Evolutionary conservation across 1,140 invertebrate species (phyloP).

Genomic region (Phthorimaea operculella): DNA sequence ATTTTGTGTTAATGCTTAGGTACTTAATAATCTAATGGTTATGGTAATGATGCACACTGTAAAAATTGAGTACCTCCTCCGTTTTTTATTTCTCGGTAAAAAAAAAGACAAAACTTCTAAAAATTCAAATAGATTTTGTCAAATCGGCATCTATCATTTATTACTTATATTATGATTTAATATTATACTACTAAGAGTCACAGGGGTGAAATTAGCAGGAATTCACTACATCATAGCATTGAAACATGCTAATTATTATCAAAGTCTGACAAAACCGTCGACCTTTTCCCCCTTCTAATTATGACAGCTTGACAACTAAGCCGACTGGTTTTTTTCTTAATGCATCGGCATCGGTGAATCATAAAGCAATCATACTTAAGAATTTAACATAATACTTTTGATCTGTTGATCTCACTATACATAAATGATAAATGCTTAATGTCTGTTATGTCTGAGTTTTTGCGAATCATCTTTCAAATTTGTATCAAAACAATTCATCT

Average conservation of each 20-base stretch:
- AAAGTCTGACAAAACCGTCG: neutral
- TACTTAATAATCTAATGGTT: neutral
- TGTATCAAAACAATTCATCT: neutral
- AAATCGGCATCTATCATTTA: too few relatives aligned
- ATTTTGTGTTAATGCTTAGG: neutral
- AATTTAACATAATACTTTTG: slow-evolving; percentile 3
- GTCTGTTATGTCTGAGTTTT: neutral
- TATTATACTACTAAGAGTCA: too few relatives aligned
- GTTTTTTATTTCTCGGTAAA: too few relatives aligned
- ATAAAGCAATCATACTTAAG: slow-evolving; percentile 4
- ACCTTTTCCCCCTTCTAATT: slow-evolving; percentile 15
- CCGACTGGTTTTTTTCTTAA: neutral
- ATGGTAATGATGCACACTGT: too few relatives aligned
- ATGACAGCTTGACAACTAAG: slow-evolving; percentile 18
- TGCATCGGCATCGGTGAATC: slow-evolving; percentile 2
- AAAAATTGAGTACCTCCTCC: too few relatives aligned
- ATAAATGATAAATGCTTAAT: neutral
- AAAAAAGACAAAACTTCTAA: too few relatives aligned
- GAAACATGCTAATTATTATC: neutral
- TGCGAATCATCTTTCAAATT: neutral
- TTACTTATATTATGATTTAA: too few relatives aligned
- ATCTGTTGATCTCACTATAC: neutral
- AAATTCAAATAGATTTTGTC: too few relatives aligned
- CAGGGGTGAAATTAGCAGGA: too few relatives aligned
- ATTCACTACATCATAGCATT: neutral